Evolutionary conservation across 2,888 invertebrate genomes (phyloP).

Genomic region (Polietes domitor): DNA sequence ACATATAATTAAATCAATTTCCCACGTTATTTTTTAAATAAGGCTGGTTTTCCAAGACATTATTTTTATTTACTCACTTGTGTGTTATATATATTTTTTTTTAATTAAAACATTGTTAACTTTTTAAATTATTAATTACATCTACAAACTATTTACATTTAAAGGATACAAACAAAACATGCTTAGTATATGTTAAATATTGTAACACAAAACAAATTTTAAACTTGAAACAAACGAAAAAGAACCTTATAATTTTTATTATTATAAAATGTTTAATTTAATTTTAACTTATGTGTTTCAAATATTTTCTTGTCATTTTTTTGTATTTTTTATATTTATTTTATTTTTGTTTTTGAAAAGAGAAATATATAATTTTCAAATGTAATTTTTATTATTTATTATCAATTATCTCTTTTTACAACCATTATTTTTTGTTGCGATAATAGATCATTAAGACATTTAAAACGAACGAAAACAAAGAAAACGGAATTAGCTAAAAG

Average conservation of each 20-base stretch:
- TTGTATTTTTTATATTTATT: conserved; percentile 58
- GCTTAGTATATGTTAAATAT: conserved; percentile 54
- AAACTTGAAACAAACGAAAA: conserved; percentile 51
- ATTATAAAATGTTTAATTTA: conserved; percentile 59
- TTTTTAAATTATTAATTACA: conserved; percentile 61
- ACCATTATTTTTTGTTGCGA: conserved; percentile 35
- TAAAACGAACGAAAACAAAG: conserved; percentile 47
- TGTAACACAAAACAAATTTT: conserved; percentile 54
- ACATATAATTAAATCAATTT: conserved; percentile 65
- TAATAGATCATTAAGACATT: conserved; percentile 46
- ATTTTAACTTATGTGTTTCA: conserved; percentile 70
- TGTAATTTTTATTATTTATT: conserved; percentile 55
- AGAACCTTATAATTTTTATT: conserved; percentile 56
- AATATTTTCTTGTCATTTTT: conserved; percentile 72
- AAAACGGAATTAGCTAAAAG: conserved; percentile 51
- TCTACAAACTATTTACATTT: conserved; percentile 62
- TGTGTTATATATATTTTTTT: conserved; percentile 57
- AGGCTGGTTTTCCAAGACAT: conserved; percentile 82
- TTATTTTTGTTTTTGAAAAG: conserved; percentile 59
- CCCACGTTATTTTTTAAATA: conserved; percentile 71
- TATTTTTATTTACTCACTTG: conserved; percentile 72
- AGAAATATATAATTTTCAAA: conserved; percentile 55
- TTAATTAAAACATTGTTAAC: conserved; percentile 61
- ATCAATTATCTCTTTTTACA: conserved; percentile 25
- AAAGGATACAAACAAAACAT: conserved; percentile 40